Evolutionary conservation across 2,888 invertebrate genomes (phyloP).

Genomic region (Tachina lurida): DNA sequence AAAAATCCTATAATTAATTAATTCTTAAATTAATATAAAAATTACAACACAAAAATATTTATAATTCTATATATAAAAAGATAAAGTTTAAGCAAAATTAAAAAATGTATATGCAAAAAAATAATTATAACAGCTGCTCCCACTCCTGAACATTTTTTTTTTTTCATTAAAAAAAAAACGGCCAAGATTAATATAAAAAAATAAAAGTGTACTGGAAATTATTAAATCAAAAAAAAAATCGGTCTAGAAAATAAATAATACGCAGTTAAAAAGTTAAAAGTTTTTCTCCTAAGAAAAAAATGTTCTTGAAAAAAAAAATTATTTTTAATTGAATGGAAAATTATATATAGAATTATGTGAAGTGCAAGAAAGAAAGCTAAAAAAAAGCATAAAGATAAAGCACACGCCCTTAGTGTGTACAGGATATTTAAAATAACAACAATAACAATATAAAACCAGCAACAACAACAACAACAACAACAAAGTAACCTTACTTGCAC

Average conservation of each 20-base stretch:
- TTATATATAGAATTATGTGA: slow-evolving; percentile 59
- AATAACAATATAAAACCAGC: slow-evolving; percentile 47
- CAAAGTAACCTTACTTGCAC: slow-evolving; percentile 62
- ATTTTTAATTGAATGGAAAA: slow-evolving; percentile 53
- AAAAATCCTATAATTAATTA: slow-evolving; percentile 5
- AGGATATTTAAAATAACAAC: slow-evolving; percentile 63
- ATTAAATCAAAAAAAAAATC: background rate
- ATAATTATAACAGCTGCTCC: slow-evolving; percentile 70
- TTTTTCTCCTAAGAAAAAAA: background rate
- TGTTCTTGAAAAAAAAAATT: slow-evolving; percentile 20
- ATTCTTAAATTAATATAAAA: slow-evolving; percentile 3
- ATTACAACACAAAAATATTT: background rate
- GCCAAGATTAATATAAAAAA: slow-evolving; percentile 2
- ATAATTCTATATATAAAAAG: background rate
- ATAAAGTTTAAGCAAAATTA: background rate
- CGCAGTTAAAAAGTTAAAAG: background rate
- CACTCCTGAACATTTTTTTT: slow-evolving; percentile 12
- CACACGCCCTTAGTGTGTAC: slow-evolving; percentile 73
- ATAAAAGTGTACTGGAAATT: slow-evolving; percentile 28
- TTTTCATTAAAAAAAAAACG: background rate
- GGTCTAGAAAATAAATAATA: background rate
- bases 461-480: slow-evolving; percentile 36
- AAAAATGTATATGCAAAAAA: background rate
- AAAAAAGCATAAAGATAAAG: slow-evolving; percentile 65
- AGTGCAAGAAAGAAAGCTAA: slow-evolving; percentile 47